phyloP scores from a whole-genome alignment of 2,888 invertebrate species.

The Cheiracanthium punctorium region DNA sequence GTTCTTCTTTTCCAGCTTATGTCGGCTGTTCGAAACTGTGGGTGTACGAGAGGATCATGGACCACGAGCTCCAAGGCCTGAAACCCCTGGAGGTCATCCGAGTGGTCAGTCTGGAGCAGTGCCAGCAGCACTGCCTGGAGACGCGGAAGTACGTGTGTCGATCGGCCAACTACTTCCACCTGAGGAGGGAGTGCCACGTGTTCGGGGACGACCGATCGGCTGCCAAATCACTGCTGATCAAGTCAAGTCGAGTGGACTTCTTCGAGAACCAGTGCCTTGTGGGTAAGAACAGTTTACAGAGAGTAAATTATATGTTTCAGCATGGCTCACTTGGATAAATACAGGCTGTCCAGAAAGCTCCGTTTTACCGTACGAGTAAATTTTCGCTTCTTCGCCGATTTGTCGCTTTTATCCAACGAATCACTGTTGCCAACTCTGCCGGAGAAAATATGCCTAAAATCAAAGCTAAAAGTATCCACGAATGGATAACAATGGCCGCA shows the following conservation, averaged over 20 bases:
- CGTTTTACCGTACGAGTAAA: no score
- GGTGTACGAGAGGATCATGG: constrained; percentile 78
- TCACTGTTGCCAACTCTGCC: no score
- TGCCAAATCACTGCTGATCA: constrained; percentile 76
- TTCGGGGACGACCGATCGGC: constrained; percentile 78
- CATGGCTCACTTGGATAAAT: no score
- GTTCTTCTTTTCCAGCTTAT: constrained; percentile 43
- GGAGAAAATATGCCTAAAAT: no score
- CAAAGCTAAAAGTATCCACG: no score
- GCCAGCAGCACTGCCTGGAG: constrained; percentile 78
- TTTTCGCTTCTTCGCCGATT: no score
- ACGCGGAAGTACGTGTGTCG: constrained; percentile 78
- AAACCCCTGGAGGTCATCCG: constrained; percentile 75
- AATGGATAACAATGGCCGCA: no score
- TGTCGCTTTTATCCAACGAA: no score
- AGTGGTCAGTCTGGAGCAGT: constrained; percentile 76
- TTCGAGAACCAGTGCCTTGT: constrained; percentile 79
- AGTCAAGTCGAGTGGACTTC: constrained; percentile 78
- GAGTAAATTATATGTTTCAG: no score
- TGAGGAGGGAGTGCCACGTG: constrained; percentile 77
- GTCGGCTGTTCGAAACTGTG: constrained; percentile 76
- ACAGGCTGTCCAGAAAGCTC: no score
- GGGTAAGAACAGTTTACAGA: no score
- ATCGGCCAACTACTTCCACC: constrained; percentile 78
- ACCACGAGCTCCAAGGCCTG: constrained; percentile 77